Base-by-base conservation (phyloP, 2,888 invertebrate species). In the Campoplex nolae region DNA sequence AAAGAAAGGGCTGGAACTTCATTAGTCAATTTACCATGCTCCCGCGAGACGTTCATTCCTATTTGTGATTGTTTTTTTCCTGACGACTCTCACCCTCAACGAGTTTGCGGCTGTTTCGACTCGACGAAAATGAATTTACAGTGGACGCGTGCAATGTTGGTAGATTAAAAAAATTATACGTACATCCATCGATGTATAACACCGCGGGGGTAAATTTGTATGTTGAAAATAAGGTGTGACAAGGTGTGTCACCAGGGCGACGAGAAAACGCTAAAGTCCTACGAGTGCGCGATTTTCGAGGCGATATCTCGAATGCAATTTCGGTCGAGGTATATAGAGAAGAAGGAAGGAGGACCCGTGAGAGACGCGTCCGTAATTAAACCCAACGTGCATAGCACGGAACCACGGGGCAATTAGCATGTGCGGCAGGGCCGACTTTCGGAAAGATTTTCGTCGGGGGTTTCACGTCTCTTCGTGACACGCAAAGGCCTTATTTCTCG, bases 251-350 rank as follows among this genome's bases (percentile, higher is more conserved):
- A 83, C 84, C 77, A 85, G 82, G 84, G 70, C 87, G 87, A 87
- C 85, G 79, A 83, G 85, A 83, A 73, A 81, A 78, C 82, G 82
- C 38, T 67, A 48, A 71, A 71, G 65, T 68, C 76, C 78, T 62
- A 82, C 77, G 54, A 78, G 56, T 81, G 54, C 73, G 82, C 87
- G 85, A 87, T 87, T 87, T 83, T 80, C 85, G 80, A 79, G 76
- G 83, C 87, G 85, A 87, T 88, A 88, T 84, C 83, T 88, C 83
- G 86, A 88, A 88, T 85, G 87, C 86, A 89, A 89, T 88, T 89
- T 87, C 77, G 89, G 86, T 75, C 28, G 67, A 51, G 32, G 70
- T 35, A 48, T 32, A 23, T 23, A 23, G 23, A 38, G 32, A 51
- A 35, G 48, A 18, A 76, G 73, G 35, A 67, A 45, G 80, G 56